Base-by-base conservation (phyloP, 2,888 invertebrate genomes). In the Neria commutata region DNA sequence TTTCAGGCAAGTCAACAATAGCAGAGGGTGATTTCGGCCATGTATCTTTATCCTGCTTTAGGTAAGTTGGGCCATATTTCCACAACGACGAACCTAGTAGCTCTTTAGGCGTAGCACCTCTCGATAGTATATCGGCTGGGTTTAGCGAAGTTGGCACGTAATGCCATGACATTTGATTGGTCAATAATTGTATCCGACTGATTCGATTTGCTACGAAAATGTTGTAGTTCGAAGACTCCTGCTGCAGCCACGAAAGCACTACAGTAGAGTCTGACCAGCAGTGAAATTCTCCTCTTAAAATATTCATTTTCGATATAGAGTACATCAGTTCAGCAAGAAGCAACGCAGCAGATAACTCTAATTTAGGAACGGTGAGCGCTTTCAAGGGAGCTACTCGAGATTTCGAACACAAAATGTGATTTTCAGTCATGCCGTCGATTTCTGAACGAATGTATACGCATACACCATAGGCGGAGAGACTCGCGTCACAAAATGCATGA, bases 71-170 rank as follows among this genome's bases (percentile, higher is more conserved):
- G 14, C 56, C 56, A 2, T 49, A 14, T 5, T 10, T 53, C 64
- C 61, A 62, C 6, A 61, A 29, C 14, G 42, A 47, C 14, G 53
- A 60, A 6, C 37, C 4, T 2, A 62, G 17, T 14, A 65, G 51
- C 10, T 55, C 60, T 16, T 50, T 54, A 29, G 61, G 60, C 10
- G 61, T 58, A 47, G 51, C 40, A 48, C 55, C 58, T 56, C 61
- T 59, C 14, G 62, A 49, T 34, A 60, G 34, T 50, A 54, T 49
- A 37, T 56, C 56, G n/a, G 50, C 54, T 14, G 56, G 56, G 23
- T 54, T 56, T 16, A 50, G n/a, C n/a, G 26, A 25, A 19, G 48
- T 60, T 3, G 58, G 59, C 24, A 55, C 51, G 48, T 60, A 50
- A 29, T 58, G 58, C 58, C 66, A 66, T 3, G 34, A 25, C 57